Evolutionary conservation across 2,797 vertebrate species (phyloP), one percentile per base, ranked within the genome.

Genomic region (Clarias fuscus): DNA sequence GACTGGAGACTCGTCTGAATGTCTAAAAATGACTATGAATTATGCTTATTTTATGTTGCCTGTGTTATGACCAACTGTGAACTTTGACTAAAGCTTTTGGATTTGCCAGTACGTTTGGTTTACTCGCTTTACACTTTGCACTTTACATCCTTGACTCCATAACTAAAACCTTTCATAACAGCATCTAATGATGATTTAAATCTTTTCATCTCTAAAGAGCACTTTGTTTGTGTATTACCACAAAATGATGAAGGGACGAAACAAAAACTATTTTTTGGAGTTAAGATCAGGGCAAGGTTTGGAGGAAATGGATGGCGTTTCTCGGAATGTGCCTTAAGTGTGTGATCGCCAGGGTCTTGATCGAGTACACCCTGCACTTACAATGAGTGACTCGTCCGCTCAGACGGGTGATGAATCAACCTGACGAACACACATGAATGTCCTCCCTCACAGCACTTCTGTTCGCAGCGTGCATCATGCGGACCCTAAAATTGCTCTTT

Each of bases 351-450:
- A 67, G n/a, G 20, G 79, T 65, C n/a, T 53, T 86, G 83, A 82
- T 84, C 13, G 22, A 70, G 70, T 85, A 79, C 84, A 67, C 48
- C 76, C 85, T 75, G 86, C 48, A 59, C 86, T 79, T 73, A 70
- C 27, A 48, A 67, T 61, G 79, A 56, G 64, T 18, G 18, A 71
- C 82, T 53, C 40, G 82, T 71, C 75, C 37, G 59, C 76, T 87
- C 83, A 85, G 83, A 81, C 80, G 53, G 73, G 53, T 33, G 86
- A 87, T 87, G 82, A 90, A 86, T 88, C 82, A 87, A 56, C 33
- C 30, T 68, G 82, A 84, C 77, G 84, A 84, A 56, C 84, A 82
- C 84, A 85, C 58, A 80, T 86, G 65, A 75, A 64, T 82, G 82
- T 65, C 61, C 76, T 58, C 72, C 20, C 27, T 84, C 85, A 83